phyloP scores from a whole-genome alignment of 2,113 vertebrate genomes.

The Crotophaga sulcirostris region DNA sequence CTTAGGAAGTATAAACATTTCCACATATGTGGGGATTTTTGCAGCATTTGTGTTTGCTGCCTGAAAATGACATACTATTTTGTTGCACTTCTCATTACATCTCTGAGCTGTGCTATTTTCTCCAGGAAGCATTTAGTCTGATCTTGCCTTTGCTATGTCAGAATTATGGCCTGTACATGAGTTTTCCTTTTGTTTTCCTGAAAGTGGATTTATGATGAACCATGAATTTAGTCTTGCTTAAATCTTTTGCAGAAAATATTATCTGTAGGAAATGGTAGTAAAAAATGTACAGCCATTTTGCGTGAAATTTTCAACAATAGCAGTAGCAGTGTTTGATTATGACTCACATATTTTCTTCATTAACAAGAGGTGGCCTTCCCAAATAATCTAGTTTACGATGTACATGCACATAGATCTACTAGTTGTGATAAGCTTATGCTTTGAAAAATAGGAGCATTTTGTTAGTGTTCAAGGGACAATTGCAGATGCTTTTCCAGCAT shows the following conservation, averaged over 20 bases:
- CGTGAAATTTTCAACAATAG: neutral
- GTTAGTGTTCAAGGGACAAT: neutral
- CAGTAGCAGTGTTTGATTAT: neutral
- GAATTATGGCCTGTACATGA: neutral
- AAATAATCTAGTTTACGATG: neutral
- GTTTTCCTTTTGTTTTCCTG: neutral
- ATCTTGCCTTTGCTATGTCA: neutral
- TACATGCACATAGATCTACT: accelerated
- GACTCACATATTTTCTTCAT: neutral
- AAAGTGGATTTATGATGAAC: neutral
- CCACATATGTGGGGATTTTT: neutral
- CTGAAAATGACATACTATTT: neutral
- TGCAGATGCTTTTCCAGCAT: neutral
- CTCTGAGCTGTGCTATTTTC: neutral
- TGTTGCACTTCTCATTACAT: neutral
- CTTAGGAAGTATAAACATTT: neutral
- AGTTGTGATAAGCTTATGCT: neutral
- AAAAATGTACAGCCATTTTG: neutral
- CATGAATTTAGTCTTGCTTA: neutral
- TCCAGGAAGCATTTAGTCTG: neutral
- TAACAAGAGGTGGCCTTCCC: neutral
- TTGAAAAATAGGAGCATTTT: neutral
- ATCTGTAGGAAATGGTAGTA: neutral
- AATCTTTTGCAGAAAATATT: neutral
- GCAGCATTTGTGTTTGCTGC: neutral